Conservation (phyloP, 2,797 vertebrate genomes). For the Kryptolebias ocellatus region DNA sequence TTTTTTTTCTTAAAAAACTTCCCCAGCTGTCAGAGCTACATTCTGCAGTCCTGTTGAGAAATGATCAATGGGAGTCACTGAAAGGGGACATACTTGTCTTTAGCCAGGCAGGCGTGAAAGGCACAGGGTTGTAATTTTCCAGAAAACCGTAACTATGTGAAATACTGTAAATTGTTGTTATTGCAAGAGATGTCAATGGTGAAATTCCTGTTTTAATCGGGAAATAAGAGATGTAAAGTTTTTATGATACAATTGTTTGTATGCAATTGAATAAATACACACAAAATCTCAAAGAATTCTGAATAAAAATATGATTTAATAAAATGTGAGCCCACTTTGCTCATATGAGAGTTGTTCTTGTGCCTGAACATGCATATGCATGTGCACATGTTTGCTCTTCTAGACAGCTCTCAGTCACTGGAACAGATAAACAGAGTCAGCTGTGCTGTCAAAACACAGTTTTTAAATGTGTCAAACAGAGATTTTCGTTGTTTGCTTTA, state of each 20-base stretch:
- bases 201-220: conserved; percentile 5
- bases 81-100: conserved; percentile 23
- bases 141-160: conserved; percentile 26
- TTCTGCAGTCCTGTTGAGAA: conserved; percentile 44
- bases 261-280: neutral
- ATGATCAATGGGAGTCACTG: conserved; percentile 35
- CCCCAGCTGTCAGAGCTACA: conserved; percentile 27
- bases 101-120: conserved; percentile 35
- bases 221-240: neutral
- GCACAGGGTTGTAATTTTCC: conserved; percentile 13
- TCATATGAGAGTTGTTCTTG: conserved; percentile 1
- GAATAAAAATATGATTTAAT: neutral
- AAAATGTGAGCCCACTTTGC: neutral
- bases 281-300: neutral
- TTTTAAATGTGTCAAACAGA: conserved; percentile 47
- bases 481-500: conserved; percentile 36
- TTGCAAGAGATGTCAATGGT: neutral
- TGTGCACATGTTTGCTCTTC: conserved; percentile 19
- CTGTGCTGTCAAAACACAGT: conserved; percentile 45
- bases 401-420: conserved; percentile 35
- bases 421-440: conserved; percentile 39
- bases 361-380: conserved; percentile 12
- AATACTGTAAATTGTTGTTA: conserved; percentile 1
- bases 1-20: conserved; percentile 15
- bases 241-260: neutral